These are phyloP conservation scores for Dolichotis patagonum DNA, from an alignment of 2,113 vertebrate species.

Conservation along the genomic window DNA sequence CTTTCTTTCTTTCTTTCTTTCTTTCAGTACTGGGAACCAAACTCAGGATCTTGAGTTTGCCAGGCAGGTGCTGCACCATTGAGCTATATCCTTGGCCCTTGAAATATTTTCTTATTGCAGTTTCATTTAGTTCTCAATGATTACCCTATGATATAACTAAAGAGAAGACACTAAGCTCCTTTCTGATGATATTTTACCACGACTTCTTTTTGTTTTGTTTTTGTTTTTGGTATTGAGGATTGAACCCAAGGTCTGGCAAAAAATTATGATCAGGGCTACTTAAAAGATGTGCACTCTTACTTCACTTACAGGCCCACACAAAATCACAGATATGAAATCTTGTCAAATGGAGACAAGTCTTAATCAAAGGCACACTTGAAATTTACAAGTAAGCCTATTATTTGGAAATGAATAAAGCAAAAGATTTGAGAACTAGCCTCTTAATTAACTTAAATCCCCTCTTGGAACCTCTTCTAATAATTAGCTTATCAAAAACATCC, in stretches of 20 bases:
- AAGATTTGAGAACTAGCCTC: constrained; percentile 38
- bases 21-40: too few species aligned
- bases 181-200: background rate
- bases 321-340: background rate
- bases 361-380: constrained; percentile 26
- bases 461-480: constrained; percentile 49
- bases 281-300: constrained; percentile 10
- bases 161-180: background rate
- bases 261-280: background rate
- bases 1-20: too few species aligned
- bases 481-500: constrained; percentile 59
- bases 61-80: too few species aligned
- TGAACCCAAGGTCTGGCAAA: background rate
- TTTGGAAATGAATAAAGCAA: constrained; percentile 53
- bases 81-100: too few species aligned
- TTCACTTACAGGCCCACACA: background rate
- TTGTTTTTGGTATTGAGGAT: background rate
- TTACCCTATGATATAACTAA: background rate
- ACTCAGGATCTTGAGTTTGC: too few species aligned
- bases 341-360: background rate
- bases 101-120: background rate
- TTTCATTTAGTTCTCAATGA: background rate
- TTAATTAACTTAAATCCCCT: constrained; percentile 64
- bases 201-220: background rate
- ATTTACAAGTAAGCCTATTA: constrained; percentile 54